Evolutionary conservation across 2,888 invertebrate species (phyloP).

Genomic region (Drosophila melanosoma): DNA sequence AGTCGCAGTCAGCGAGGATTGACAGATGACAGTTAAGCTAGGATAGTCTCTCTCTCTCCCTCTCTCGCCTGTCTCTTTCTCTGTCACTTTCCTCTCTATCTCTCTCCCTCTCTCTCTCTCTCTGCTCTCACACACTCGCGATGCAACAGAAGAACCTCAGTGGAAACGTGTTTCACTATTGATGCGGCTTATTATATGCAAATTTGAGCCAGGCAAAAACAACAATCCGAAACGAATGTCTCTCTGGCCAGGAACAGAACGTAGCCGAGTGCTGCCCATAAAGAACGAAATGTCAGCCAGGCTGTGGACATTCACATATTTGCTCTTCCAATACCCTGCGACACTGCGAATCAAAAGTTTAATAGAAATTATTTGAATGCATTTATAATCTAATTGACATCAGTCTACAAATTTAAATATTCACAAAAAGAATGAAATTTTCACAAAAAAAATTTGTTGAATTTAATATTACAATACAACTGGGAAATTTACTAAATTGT

Average conservation of each 20-base stretch:
- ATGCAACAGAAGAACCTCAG: slow-evolving; percentile 63
- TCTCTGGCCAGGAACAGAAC: slow-evolving; percentile 45
- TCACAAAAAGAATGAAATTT: neutral
- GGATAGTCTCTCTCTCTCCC: slow-evolving; percentile 9
- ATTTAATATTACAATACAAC: neutral
- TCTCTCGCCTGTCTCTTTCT: slow-evolving; percentile 9
- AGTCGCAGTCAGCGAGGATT: slow-evolving; percentile 68
- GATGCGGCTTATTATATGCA: slow-evolving; percentile 85
- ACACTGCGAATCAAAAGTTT: neutral
- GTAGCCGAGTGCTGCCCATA: slow-evolving; percentile 76
- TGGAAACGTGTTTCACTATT: slow-evolving; percentile 83
- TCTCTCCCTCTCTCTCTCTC: neutral
- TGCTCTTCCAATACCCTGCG: slow-evolving; percentile 33
- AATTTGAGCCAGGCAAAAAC: slow-evolving; percentile 78
- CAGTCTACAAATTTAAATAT: neutral
- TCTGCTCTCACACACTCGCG: slow-evolving; percentile 26
- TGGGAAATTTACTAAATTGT: neutral
- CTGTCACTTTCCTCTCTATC: slow-evolving; percentile 11
- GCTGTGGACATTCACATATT: slow-evolving; percentile 52
- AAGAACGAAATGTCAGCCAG: slow-evolving; percentile 80
- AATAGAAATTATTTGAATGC: neutral
- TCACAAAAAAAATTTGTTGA: neutral
- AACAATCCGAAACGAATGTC: slow-evolving; percentile 52
- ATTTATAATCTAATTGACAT: neutral
- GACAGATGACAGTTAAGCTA: slow-evolving; percentile 75